These are phyloP conservation scores for Coryphaenoides rupestris DNA, from an alignment of 2,113 vertebrate genomes.

Conservation along the genomic window DNA sequence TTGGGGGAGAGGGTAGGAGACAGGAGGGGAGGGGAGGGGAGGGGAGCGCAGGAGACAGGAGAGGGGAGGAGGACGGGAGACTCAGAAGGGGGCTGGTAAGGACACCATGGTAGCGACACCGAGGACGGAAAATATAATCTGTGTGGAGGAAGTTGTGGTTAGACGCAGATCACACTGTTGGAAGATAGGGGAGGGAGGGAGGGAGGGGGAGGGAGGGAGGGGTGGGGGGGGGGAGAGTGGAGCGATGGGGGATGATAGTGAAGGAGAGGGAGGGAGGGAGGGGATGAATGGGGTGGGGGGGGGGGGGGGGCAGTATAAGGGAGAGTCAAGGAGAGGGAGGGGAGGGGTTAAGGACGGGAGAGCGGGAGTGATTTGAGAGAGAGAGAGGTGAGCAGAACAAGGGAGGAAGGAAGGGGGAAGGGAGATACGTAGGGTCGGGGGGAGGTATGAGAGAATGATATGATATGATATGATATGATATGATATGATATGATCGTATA, in stretches of 20 bases:
- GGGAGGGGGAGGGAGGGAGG: constrained; percentile 9
- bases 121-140: no score
- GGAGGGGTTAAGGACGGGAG: background rate
- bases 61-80: constrained; percentile 25
- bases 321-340: constrained; percentile 45
- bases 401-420: constrained; percentile 36
- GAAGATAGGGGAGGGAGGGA: constrained; percentile 3
- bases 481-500: constrained; percentile 33
- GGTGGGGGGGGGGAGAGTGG: constrained; percentile 3
- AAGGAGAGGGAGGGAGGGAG: no score
- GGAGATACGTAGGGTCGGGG: constrained; percentile 1
- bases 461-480: constrained; percentile 18
- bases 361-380: constrained; percentile 31
- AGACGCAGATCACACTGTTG: no score
- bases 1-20: background rate
- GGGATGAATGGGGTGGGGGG: no score
- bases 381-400: constrained; percentile 47
- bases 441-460: constrained; percentile 5
- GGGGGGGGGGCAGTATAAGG: constrained; percentile 28
- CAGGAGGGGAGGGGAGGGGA: constrained; percentile 20
- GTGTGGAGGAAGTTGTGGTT: no score
- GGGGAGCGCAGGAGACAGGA: background rate
- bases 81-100: no score
- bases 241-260: background rate
- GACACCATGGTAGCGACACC: no score